Evolutionary conservation across 2,797 vertebrate species (phyloP).

Genomic region (Anabacerthia variegaticeps): DNA sequence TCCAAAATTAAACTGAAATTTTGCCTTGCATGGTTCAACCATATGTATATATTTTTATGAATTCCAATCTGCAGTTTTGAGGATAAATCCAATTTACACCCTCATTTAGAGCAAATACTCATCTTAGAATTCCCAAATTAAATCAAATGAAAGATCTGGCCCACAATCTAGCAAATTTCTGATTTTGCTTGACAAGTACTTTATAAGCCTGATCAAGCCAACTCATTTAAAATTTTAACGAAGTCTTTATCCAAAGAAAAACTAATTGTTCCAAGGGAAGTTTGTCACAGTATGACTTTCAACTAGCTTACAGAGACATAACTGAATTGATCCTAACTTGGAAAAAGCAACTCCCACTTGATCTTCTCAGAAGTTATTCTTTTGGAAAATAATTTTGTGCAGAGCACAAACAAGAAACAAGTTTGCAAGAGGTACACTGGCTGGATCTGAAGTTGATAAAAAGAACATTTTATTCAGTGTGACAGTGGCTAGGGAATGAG

Average conservation of each 20-base stretch:
- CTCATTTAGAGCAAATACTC: neutral
- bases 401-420: neutral
- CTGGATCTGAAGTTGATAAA: conserved; percentile 12
- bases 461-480: neutral
- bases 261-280: neutral
- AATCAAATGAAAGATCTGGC: neutral
- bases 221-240: neutral
- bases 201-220: neutral
- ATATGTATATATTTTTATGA: neutral
- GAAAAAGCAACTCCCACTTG: neutral
- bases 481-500: conserved; percentile 13
- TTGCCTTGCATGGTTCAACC: neutral
- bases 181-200: neutral
- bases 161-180: neutral
- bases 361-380: neutral
- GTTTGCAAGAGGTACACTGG: neutral
- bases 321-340: neutral
- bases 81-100: neutral
- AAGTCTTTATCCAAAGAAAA: neutral
- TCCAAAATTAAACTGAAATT: neutral
- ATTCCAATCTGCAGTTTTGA: neutral
- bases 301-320: neutral
- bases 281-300: neutral
- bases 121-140: neutral
- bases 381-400: neutral